These are phyloP conservation scores for Drosophila nr. fundita DNA, from an alignment of 2,888 invertebrate genomes.

Conservation along the genomic window DNA sequence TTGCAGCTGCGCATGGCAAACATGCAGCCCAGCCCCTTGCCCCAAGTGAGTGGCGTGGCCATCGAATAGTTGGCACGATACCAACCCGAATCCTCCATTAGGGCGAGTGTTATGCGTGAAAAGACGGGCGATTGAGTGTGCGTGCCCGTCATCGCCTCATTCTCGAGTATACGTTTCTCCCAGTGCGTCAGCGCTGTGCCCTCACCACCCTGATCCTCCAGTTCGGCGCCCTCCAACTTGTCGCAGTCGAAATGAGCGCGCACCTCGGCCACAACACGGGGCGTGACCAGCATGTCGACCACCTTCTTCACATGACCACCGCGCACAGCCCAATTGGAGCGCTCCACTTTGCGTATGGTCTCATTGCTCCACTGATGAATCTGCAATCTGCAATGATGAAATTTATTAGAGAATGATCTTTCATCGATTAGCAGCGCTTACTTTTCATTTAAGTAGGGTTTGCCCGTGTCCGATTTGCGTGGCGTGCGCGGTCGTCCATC, in stretches of 20 bases:
- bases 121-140: constrained; percentile 99
- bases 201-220: constrained; percentile 99
- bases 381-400: constrained; percentile 88
- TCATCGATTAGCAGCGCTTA: constrained; percentile 84
- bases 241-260: constrained; percentile 94
- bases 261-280: constrained; percentile 94
- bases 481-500: constrained; percentile 95
- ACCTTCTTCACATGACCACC: constrained; percentile 90
- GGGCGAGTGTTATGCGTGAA: constrained; percentile 96
- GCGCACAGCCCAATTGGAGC: constrained; percentile 91
- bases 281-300: constrained; percentile 96
- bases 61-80: constrained; percentile 95
- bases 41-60: constrained; percentile 96
- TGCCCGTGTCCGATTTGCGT: constrained; percentile 92
- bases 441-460: constrained; percentile 95
- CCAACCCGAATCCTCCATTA: constrained; percentile 99
- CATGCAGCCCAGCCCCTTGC: constrained; percentile 94
- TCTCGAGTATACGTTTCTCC: constrained; percentile 99
- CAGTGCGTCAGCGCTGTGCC: constrained; percentile 99
- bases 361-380: constrained; percentile 97
- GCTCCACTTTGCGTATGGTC: constrained; percentile 91
- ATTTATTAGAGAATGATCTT: background rate
- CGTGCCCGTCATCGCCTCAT: constrained; percentile 99
- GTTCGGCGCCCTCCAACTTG: constrained; percentile 96
- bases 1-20: constrained; percentile 98